Evolutionary conservation across 35 echinoderm and acorn worm species (phyloP), one percentile per base, ranked within the genome.

Genomic region (Patiria miniata): DNA sequence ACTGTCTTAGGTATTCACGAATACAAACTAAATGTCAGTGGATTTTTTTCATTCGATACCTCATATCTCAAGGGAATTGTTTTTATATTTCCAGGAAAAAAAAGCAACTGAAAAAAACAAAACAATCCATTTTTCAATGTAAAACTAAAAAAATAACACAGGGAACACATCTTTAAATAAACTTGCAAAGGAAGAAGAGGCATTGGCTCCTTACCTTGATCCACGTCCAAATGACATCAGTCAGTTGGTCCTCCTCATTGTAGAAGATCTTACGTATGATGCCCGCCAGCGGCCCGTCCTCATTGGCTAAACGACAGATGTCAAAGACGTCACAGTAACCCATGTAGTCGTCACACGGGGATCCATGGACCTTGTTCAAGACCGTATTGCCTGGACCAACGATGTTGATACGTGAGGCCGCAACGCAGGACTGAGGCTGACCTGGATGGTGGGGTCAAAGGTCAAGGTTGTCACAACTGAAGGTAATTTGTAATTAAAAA

Each of bases 281-380:
- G 54, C 78, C 81, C 32, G 86, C 89, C 16, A 99, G 29, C 2
- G 93, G 92, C 23, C 92, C 93, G 68, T 99, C 93, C 57, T 94
- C 89, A 53, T 89, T 58, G 32, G 84, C 96, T 37, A 87, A 29
- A 18, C 86, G 81, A 56, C 96, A 99, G 52, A 79, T 55, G 34
- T 55, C 52, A 54, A 94, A 95, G 12, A 79, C 54, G 61, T 99
- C 96, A 85, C 95, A 99, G 79, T 95, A 99, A 5, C 96, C 96
- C 86, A 92, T 94, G 78, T 61, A 99, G 68, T 92, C 53, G 38
- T 90, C 78, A 56, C 96, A 99, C 16, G 96, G 86, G 33, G 86
- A 79, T 0, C 96, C 96, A 2, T 60, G 36, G 14, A 81, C 81
- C 14, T 86, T 37, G 5, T 33, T 77, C 79, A 91, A 77, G 29